Conservation (phyloP, 1,140 invertebrate species). For the Catajapyx aquilonaris region DNA sequence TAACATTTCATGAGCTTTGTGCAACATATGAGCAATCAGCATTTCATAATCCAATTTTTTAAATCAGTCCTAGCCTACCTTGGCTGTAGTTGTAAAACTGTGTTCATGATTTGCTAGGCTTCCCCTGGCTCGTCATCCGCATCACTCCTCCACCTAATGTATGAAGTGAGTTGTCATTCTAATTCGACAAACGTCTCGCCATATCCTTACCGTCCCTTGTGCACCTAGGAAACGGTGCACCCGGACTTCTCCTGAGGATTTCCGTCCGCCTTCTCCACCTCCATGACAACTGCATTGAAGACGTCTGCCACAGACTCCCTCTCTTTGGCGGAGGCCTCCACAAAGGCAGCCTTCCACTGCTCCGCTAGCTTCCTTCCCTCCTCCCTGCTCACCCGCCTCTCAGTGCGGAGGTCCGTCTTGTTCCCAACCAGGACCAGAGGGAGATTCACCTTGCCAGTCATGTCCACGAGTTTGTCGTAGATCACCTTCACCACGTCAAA, state of each 20-base stretch:
- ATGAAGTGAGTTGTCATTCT: too few species aligned
- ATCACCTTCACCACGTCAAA: constrained; percentile 36
- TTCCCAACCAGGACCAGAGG: constrained; percentile 37
- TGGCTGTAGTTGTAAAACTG: too few species aligned
- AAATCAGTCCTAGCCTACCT: too few species aligned
- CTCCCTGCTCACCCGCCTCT: constrained; percentile 26
- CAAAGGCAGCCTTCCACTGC: constrained; percentile 33
- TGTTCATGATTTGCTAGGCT: too few species aligned
- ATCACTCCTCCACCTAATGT: too few species aligned
- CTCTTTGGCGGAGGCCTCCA: constrained; percentile 35
- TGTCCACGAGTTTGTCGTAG: constrained; percentile 37
- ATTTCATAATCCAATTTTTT: too few species aligned
- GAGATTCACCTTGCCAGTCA: constrained; percentile 34
- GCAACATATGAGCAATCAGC: too few species aligned
- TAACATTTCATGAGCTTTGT: too few species aligned
- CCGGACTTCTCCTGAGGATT: neutral
- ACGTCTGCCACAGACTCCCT: constrained; percentile 26
- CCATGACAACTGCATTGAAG: constrained; percentile 20
- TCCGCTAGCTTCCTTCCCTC: constrained; percentile 30
- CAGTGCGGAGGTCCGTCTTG: constrained; percentile 32
- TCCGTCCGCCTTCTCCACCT: constrained; percentile 23
- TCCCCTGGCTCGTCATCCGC: too few species aligned
- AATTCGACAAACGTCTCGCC: too few species aligned
- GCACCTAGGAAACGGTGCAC: neutral
- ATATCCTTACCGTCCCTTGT: too few species aligned